A percentile compares a stretch with the other conserved stretches of the same genome.
Evolutionary conservation across 2,888 invertebrate species (phyloP).

Genomic region (Gymnoscelis rufifasciata): DNA sequence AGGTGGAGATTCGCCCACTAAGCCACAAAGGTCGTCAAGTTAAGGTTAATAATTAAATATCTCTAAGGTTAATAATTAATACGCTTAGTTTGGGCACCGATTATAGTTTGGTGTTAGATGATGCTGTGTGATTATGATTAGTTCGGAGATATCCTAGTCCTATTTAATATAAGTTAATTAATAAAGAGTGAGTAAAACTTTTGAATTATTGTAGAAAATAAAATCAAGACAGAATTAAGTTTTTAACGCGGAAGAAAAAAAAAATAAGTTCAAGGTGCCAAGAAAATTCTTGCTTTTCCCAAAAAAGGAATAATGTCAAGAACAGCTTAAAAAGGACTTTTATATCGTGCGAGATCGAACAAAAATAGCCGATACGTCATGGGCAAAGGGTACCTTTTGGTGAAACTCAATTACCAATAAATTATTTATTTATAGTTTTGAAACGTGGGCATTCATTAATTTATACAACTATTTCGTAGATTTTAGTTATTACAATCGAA

Average conservation of each 20-base stretch:
- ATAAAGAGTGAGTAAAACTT: background rate
- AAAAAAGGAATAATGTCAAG: slow-evolving; percentile 69
- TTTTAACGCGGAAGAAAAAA: slow-evolving; percentile 30
- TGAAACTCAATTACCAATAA: slow-evolving; percentile 9
- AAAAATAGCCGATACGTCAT: slow-evolving; percentile 23
- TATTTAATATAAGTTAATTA: no score
- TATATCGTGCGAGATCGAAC: slow-evolving; percentile 25
- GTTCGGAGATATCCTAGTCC: no score
- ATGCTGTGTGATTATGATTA: no score
- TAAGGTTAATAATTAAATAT: no score
- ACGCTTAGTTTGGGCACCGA: no score
- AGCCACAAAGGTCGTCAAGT: no score
- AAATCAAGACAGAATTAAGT: background rate
- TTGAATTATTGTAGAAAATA: background rate
- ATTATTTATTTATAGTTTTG: slow-evolving; percentile 7
- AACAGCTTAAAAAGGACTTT: slow-evolving; percentile 34
- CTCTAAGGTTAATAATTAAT: no score
- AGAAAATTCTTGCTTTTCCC: slow-evolving; percentile 59
- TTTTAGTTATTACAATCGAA: background rate
- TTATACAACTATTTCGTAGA: background rate
- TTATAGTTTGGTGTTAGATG: no score
- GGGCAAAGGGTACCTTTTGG: slow-evolving; percentile 18
- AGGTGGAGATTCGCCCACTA: no score
- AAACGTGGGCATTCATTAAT: background rate
- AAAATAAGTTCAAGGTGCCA: slow-evolving; percentile 54